These are phyloP conservation scores for Troglohyphantes excavatus DNA, from an alignment of 2,888 invertebrate species.

Conservation along the genomic window DNA sequence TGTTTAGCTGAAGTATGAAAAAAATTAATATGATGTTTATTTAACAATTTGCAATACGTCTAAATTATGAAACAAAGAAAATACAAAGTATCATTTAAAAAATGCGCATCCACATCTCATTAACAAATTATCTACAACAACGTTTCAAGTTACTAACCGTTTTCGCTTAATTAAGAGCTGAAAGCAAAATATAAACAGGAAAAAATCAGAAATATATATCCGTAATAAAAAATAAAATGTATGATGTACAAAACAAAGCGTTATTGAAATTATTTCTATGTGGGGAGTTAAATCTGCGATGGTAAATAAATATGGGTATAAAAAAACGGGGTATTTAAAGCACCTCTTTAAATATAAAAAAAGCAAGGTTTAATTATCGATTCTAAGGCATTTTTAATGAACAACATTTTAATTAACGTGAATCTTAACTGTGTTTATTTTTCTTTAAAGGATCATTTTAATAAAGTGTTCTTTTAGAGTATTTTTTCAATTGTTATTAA, in stretches of 20 bases:
- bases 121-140: too few species aligned
- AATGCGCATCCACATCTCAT: too few species aligned
- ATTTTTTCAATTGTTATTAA: background rate
- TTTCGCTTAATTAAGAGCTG: too few species aligned
- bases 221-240: background rate
- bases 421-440: constrained; percentile 4
- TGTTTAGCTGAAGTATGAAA: too few species aligned
- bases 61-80: too few species aligned
- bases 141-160: too few species aligned
- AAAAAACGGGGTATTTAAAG: background rate
- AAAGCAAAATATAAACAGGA: background rate
- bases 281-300: background rate
- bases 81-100: too few species aligned
- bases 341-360: background rate
- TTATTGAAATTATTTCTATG: background rate
- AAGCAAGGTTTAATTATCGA: constrained; percentile 6
- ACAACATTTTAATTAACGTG: constrained; percentile 13
- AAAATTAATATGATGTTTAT: too few species aligned
- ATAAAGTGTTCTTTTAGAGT: background rate
- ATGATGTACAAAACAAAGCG: background rate
- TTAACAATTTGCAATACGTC: too few species aligned
- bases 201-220: background rate
- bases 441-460: background rate
- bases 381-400: background rate
- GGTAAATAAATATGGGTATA: background rate